phyloP scores from a whole-genome alignment of 53 echinoderm and acorn worm genomes.

The Paracentrotus lividus region DNA sequence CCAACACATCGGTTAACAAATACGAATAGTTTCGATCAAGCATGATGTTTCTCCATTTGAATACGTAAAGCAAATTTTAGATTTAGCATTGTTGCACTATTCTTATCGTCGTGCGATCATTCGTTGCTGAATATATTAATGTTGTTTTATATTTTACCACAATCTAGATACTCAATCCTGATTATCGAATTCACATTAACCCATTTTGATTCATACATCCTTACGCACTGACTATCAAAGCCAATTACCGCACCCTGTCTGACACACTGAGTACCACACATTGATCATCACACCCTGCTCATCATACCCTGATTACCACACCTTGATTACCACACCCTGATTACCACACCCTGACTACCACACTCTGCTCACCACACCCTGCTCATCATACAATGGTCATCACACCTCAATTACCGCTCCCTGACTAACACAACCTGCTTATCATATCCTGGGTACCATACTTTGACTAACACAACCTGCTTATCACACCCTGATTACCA shows the following conservation, averaged over 20 bases:
- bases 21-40: background rate
- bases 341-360: too few relatives aligned
- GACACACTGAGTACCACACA: background rate
- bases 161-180: too few relatives aligned
- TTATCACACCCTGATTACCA: background rate
- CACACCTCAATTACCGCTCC: background rate
- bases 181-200: too few relatives aligned
- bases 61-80: background rate
- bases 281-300: too few relatives aligned
- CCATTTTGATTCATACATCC: too few relatives aligned
- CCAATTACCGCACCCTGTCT: background rate
- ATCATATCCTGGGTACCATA: background rate
- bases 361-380: too few relatives aligned
- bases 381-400: too few relatives aligned
- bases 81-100: background rate
- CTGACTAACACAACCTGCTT: background rate
- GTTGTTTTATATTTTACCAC: background rate
- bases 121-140: background rate
- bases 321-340: too few relatives aligned
- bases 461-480: background rate
- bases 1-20: too few relatives aligned
- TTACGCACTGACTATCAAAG: background rate
- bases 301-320: too few relatives aligned
- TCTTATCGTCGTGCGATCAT: background rate
- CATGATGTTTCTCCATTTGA: background rate